These are phyloP conservation scores for Psittacula derbiana DNA, from an alignment of 2,797 vertebrate species.

Conservation along the genomic window DNA sequence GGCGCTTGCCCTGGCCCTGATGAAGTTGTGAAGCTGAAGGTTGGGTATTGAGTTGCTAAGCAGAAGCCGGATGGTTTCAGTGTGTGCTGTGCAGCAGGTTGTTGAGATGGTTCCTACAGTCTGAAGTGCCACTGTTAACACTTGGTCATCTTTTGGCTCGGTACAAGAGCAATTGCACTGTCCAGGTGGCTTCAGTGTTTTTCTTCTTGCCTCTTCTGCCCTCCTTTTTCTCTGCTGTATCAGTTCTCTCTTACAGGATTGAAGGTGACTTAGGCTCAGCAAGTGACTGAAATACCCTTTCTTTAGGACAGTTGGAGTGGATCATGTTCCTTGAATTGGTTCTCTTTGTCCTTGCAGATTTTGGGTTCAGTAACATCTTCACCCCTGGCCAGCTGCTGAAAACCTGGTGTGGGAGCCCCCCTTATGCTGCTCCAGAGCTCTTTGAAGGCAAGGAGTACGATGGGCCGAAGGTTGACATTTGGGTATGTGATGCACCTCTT, in stretches of 20 bases:
- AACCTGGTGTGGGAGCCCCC: slow-evolving; percentile 98
- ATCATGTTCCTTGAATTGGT: not conserved
- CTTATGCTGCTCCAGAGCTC: slow-evolving; percentile 95
- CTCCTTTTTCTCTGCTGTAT: not conserved
- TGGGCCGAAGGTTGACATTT: slow-evolving; percentile 98
- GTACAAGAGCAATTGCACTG: accelerated
- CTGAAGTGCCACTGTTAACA: not conserved
- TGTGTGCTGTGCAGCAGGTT: not conserved
- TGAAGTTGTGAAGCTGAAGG: not conserved
- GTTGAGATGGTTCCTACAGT: not conserved
- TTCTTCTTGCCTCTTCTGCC: not conserved
- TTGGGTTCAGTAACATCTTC: slow-evolving; percentile 98
- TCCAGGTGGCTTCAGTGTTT: not conserved
- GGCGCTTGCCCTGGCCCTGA: not conserved
- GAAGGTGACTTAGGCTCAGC: not conserved
- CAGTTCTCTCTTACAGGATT: not conserved
- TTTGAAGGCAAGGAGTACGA: slow-evolving; percentile 99
- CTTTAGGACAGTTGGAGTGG: not conserved
- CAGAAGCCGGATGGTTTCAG: not conserved
- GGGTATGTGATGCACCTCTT: slow-evolving; percentile 78
- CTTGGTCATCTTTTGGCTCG: accelerated
- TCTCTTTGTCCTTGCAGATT: slow-evolving; percentile 80
- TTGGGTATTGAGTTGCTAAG: not conserved
- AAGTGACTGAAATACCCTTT: not conserved
- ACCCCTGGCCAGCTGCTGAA: slow-evolving; percentile 95